Evolutionary conservation across 2,113 vertebrate genomes (phyloP), one percentile per base, ranked within the genome.

Genomic region (Ptilorrhoa leucosticta): DNA sequence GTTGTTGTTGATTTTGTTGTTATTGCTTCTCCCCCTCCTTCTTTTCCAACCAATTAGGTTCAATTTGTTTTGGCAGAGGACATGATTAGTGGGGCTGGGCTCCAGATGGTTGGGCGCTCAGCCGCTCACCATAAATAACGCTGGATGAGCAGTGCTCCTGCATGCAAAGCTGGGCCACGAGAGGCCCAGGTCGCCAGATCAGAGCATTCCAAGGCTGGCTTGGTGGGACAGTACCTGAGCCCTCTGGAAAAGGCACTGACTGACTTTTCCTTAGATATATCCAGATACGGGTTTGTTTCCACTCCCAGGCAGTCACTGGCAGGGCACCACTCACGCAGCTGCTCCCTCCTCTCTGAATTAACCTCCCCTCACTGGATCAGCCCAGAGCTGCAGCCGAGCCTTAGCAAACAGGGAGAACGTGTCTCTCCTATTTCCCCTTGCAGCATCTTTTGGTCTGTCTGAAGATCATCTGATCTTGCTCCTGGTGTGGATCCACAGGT

Each of bases 31-130:
- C 83, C 83, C 93, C 83, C 48, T 89, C 57, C 80, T 92, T 89
- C 40, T 93, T 93, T 97, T 91, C 96, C 89, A 93, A 39, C 84
- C 87, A 94, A 95, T 97, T 97, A 96, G 69, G 61, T 95, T 87
- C 69, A 87, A 79, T 97, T 93, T 97, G 84, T 79, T 96, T 96
- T 96, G 95, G 95, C 95, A 97, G 87, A 93, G 87, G 77, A 89
- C 87, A 69, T 72, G 89, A 97, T 97, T 96, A 95, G 75, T 82
- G 89, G 93, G 93, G 96, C 69, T 87, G 96, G 54, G 77, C 89
- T 96, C 95, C 96, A 97, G 94, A 97, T 95, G 95, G 96, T 93
- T 95, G 94, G 94, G 87, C 81, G 13, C 87, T 89, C 87, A 94
- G 94, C 89, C 57, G 44, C 76, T 94, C 8, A 1, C 91, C 27